These are phyloP conservation scores for Silurus asotus DNA, from an alignment of 2,113 vertebrate genomes.

Conservation along the genomic window DNA sequence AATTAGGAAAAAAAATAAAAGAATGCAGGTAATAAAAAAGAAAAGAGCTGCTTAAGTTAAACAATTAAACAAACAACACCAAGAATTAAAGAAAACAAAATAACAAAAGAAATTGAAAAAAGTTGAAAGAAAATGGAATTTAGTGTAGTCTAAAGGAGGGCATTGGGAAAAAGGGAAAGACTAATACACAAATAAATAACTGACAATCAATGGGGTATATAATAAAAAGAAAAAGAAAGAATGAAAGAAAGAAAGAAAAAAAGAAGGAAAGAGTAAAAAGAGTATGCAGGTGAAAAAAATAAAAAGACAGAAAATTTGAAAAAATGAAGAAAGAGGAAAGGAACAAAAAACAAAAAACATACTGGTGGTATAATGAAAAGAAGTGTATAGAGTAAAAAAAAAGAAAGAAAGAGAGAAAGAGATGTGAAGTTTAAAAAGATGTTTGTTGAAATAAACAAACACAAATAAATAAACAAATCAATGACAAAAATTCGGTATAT, in stretches of 20 bases:
- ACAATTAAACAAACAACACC: not conserved
- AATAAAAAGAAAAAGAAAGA: not conserved
- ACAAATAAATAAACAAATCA: too few species aligned
- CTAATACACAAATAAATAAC: not conserved
- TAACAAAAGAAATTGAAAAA: not conserved
- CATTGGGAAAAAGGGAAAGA: not conserved
- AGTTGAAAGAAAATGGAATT: not conserved
- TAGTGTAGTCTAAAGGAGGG: not conserved
- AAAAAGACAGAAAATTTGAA: not conserved
- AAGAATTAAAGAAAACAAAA: not conserved
- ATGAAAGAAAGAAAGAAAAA: not conserved
- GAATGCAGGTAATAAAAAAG: not conserved
- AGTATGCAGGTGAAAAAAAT: not conserved
- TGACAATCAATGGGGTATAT: too few species aligned
- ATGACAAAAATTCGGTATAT: too few species aligned
- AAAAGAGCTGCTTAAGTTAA: not conserved
- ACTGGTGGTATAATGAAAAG: too few species aligned
- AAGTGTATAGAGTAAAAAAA: not conserved
- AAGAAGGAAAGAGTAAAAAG: not conserved
- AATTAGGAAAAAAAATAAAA: not conserved
- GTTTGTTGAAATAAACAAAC: too few species aligned
- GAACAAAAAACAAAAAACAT: not conserved
- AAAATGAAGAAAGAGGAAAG: not conserved
- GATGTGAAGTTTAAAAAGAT: not conserved
- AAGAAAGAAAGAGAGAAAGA: not conserved